Percentiles rank a stretch among this genome's conserved stretches.
Conservation (phyloP, 2,888 invertebrate species). For the Salticus scenicus region DNA sequence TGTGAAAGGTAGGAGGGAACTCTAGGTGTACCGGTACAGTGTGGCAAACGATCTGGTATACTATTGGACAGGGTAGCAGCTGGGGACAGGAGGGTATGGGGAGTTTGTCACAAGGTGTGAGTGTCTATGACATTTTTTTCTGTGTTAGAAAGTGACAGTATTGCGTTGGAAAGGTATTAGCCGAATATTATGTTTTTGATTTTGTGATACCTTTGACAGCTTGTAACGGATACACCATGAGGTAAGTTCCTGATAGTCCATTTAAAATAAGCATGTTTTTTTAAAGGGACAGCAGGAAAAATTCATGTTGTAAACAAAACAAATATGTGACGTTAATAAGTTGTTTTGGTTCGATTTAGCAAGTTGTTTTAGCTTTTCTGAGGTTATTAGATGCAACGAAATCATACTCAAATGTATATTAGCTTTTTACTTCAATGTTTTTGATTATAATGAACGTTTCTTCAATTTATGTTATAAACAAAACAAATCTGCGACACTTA, state of each 20-base stretch:
- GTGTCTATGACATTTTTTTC: not conserved
- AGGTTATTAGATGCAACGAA: no score
- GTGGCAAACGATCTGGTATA: not conserved
- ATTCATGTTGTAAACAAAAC: no score
- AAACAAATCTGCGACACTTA: no score
- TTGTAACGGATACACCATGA: not conserved
- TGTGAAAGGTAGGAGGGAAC: slow-evolving; percentile 35
- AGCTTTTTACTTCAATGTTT: no score
- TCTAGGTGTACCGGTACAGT: slow-evolving; percentile 44
- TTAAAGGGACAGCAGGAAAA: not conserved
- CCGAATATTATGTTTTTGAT: not conserved
- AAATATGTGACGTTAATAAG: no score
- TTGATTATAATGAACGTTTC: no score
- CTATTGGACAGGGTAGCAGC: slow-evolving; percentile 46
- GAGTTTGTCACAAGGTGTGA: slow-evolving; percentile 28
- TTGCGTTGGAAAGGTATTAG: not conserved
- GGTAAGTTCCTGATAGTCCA: not conserved
- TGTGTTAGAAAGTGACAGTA: not conserved
- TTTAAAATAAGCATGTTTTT: not conserved
- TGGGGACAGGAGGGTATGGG: slow-evolving; percentile 15
- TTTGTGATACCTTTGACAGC: not conserved
- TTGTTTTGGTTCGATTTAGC: no score
- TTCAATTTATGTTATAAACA: no score
- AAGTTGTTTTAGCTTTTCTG: no score
- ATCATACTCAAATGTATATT: no score